A percentile compares a stretch with the other conserved stretches of the same genome.
phyloP scores from a whole-genome alignment of 2,797 vertebrate species.

The Sebastes vulpes region DNA sequence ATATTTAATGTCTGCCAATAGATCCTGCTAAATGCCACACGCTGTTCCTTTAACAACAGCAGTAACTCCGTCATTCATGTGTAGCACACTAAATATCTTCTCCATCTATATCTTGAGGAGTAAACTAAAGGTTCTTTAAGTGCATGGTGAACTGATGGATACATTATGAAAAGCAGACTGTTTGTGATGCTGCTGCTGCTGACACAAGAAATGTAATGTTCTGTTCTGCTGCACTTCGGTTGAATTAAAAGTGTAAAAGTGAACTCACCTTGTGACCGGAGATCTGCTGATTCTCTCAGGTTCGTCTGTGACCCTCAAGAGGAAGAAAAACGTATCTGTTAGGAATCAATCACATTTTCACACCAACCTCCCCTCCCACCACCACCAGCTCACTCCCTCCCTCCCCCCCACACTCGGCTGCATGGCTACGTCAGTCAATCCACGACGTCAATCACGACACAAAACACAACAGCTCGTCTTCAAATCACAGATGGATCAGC shows the following conservation, averaged over 20 bases:
- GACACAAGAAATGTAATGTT: not conserved
- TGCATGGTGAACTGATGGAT: not conserved
- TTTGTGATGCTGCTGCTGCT: not conserved
- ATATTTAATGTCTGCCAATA: too few relatives aligned
- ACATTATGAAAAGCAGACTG: not conserved
- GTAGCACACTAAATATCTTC: not conserved
- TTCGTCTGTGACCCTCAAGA: conserved; percentile 97
- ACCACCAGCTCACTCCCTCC: not conserved
- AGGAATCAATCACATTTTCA: conserved; percentile 65
- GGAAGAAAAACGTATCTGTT: conserved; percentile 81
- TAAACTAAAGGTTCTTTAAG: not conserved
- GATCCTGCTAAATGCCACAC: too few relatives aligned
- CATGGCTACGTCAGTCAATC: conserved; percentile 5
- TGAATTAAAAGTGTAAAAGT: not conserved
- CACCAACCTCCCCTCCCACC: not conserved
- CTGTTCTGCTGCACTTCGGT: not conserved
- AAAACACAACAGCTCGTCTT: conserved; percentile 23
- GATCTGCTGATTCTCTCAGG: conserved; percentile 98
- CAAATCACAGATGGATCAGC: conserved; percentile 44
- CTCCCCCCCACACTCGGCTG: not conserved
- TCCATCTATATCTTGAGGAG: not conserved
- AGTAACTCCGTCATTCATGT: not conserved
- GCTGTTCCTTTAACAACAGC: not conserved
- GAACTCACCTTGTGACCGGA: conserved; percentile 95
- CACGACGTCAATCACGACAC: conserved; percentile 38